These are phyloP conservation scores for Sturmia bella DNA, from an alignment of 2,888 invertebrate species.

Conservation along the genomic window DNA sequence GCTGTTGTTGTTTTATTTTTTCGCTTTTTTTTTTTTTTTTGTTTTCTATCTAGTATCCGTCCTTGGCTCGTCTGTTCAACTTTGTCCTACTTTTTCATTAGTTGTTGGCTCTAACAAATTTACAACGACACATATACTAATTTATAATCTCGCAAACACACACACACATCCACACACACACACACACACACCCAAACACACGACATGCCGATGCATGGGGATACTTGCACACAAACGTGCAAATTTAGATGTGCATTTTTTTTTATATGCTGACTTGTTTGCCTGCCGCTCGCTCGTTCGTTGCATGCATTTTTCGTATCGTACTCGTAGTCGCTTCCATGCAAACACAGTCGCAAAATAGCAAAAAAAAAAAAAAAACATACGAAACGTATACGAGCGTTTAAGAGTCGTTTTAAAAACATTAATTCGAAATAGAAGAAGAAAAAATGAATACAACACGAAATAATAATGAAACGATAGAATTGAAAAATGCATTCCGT, in stretches of 20 bases:
- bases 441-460: constrained; percentile 28
- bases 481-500: constrained; percentile 65
- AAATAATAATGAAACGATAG: constrained; percentile 56
- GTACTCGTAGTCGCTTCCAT: constrained; percentile 69
- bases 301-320: constrained; percentile 47
- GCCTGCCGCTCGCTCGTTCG: constrained; percentile 21
- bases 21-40: constrained; percentile 65
- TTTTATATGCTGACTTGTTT: constrained; percentile 49
- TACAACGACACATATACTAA: constrained; percentile 68
- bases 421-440: constrained; percentile 35
- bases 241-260: constrained; percentile 32
- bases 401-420: constrained; percentile 53
- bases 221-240: constrained; percentile 8
- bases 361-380: constrained; percentile 31
- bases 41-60: constrained; percentile 81
- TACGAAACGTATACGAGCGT: constrained; percentile 47
- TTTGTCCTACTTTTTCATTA: constrained; percentile 82
- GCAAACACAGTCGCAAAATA: constrained; percentile 37
- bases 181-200: no score
- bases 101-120: constrained; percentile 75
- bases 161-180: constrained; percentile 54
- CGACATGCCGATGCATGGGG: constrained; percentile 8
- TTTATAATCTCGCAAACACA: constrained; percentile 23
- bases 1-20: constrained; percentile 53
- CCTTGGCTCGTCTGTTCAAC: constrained; percentile 83